Evolutionary conservation across 2,888 invertebrate genomes (phyloP).

Genomic region (Drosophila pegasa): DNA sequence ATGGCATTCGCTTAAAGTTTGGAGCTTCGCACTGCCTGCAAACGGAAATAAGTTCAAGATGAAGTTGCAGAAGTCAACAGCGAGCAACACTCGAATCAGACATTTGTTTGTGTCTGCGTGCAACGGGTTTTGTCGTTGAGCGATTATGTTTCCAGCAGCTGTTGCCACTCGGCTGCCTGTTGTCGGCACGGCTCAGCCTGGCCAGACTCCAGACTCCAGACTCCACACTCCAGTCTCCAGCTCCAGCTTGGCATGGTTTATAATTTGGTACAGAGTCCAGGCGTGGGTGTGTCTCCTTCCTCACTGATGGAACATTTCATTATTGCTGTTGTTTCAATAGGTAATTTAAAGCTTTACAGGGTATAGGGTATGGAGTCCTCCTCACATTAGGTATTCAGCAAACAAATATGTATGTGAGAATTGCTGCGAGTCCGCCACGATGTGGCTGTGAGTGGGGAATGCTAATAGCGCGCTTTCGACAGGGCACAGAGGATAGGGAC

Average conservation of each 20-base stretch:
- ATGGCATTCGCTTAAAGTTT: constrained; percentile 71
- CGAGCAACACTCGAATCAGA: constrained; percentile 38
- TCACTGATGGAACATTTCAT: background rate
- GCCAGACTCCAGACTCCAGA: constrained; percentile 3
- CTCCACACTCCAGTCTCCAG: no score
- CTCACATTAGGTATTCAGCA: background rate
- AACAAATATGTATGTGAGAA: constrained; percentile 12
- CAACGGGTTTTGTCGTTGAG: constrained; percentile 52
- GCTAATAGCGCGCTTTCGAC: constrained; percentile 39
- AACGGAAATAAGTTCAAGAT: constrained; percentile 48
- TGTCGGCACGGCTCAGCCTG: background rate
- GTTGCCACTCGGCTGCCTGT: constrained; percentile 33
- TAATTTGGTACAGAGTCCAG: constrained; percentile 14
- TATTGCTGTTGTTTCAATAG: background rate
- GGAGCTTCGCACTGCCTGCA: constrained; percentile 22
- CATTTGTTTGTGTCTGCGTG: constrained; percentile 53
- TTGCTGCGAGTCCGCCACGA: constrained; percentile 7
- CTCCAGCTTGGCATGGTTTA: constrained; percentile 9
- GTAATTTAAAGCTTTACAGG: background rate
- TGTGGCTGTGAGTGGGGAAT: constrained; percentile 8
- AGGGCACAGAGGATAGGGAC: no score
- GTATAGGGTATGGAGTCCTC: background rate
- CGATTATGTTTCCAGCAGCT: constrained; percentile 64
- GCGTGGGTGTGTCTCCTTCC: no score
- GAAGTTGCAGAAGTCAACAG: constrained; percentile 56